Conservation (phyloP, 2,797 vertebrate species). For the Stomatorhinus walkeri region DNA sequence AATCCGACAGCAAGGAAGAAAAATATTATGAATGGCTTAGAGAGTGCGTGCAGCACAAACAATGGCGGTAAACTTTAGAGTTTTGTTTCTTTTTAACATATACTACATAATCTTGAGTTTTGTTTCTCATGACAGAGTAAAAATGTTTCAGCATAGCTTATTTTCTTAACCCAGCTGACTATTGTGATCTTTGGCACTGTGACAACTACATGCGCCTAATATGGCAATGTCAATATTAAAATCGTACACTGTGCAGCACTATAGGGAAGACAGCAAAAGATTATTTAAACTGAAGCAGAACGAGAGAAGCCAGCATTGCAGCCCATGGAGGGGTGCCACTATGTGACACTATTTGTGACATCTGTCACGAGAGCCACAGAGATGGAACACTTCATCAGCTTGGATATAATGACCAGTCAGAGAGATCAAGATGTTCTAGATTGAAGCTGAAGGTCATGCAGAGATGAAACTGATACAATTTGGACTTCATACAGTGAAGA, state of each 20-base stretch:
- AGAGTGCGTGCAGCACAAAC: background rate
- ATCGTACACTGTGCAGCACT: background rate
- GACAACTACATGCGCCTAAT: background rate
- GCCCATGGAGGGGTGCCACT: background rate
- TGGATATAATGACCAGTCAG: background rate
- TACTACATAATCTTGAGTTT: background rate
- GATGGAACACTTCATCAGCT: background rate
- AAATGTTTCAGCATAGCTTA: background rate
- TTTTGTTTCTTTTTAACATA: background rate
- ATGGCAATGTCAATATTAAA: background rate
- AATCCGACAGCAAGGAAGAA: background rate
- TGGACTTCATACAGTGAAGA: background rate
- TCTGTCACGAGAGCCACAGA: background rate
- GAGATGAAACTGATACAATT: background rate
- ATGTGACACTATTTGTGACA: background rate
- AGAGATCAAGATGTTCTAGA: background rate
- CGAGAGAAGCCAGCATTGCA: background rate
- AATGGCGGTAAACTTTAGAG: background rate
- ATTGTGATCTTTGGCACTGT: background rate
- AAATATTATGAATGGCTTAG: background rate
- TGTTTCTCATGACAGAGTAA: background rate
- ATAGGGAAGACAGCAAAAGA: background rate
- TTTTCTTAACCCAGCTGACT: background rate
- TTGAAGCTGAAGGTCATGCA: background rate
- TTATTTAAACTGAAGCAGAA: background rate